A percentile compares a stretch with the other conserved stretches of the same genome.
phyloP scores from a whole-genome alignment of 2,888 invertebrate genomes.

The Idaea dimidiata region DNA sequence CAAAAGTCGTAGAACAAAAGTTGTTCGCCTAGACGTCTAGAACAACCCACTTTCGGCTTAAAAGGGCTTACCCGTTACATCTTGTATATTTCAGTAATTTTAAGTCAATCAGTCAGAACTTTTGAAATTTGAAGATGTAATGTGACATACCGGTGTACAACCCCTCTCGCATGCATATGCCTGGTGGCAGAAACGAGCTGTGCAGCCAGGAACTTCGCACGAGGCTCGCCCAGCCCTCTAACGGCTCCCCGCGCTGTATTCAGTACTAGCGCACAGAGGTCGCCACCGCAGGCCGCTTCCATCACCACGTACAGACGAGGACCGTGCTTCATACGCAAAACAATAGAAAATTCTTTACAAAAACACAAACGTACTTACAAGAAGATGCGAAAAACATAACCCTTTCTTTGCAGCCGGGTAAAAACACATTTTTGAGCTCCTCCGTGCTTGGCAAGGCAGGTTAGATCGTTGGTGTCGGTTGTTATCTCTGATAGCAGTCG shows the following conservation, averaged over 20 bases:
- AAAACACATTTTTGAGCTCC: not conserved
- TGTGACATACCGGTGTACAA: conserved; percentile 56
- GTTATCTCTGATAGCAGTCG: not conserved
- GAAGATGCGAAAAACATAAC: no score
- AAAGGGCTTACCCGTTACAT: no score
- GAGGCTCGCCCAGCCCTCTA: conserved; percentile 58
- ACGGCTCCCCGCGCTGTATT: conserved; percentile 81
- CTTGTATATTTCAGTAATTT: no score
- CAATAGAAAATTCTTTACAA: not conserved
- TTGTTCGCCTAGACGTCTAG: no score
- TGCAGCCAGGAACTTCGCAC: conserved; percentile 55
- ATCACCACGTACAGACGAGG: conserved; percentile 87
- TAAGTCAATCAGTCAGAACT: no score
- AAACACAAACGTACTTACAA: no score
- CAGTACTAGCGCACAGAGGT: conserved; percentile 85
- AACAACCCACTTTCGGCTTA: no score
- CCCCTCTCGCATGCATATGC: conserved; percentile 83
- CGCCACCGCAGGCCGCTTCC: conserved; percentile 87
- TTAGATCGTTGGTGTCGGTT: no score
- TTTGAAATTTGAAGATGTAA: not conserved
- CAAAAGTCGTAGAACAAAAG: no score
- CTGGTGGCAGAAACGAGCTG: conserved; percentile 75
- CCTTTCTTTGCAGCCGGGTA: no score
- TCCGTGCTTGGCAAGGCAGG: not conserved
- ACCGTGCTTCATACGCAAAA: conserved; percentile 75